Percentiles rank a stretch among this genome's conserved stretches.
These are phyloP conservation scores for Anoplius nigerrimus DNA, from an alignment of 2,888 invertebrate species.

Conservation along the genomic window DNA sequence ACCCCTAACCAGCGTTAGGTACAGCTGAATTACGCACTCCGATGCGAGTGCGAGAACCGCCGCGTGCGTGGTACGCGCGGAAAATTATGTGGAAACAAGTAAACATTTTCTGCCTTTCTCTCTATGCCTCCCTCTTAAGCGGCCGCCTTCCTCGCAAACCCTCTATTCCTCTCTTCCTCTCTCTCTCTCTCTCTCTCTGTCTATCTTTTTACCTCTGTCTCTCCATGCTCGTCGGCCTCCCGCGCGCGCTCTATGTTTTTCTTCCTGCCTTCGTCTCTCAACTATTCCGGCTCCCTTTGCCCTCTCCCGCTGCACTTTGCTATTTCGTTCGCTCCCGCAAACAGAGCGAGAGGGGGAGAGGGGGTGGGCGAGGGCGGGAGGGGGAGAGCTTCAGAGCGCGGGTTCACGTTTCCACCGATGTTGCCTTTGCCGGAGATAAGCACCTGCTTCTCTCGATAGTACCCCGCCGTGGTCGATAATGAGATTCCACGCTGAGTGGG, in stretches of 20 bases:
- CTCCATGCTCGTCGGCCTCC: background rate
- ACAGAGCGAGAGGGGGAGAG: background rate
- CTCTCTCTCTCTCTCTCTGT: too few species aligned
- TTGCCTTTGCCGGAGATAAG: too few species aligned
- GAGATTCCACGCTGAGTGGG: too few species aligned
- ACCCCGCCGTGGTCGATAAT: too few species aligned
- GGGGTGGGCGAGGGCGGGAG: background rate
- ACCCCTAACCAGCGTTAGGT: conserved; percentile 61
- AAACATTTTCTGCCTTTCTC: conserved; percentile 29
- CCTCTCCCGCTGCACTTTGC: too few species aligned
- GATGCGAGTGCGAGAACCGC: conserved; percentile 44
- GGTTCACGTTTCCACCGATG: too few species aligned
- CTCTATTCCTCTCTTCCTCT: background rate
- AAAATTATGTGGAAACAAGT: conserved; percentile 51
- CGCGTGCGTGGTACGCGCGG: conserved; percentile 24
- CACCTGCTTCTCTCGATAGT: too few species aligned
- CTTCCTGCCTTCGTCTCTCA: conserved; percentile 1
- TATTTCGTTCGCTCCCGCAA: background rate
- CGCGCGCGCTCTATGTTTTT: too few species aligned
- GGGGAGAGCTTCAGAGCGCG: background rate
- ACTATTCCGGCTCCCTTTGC: conserved; percentile 11
- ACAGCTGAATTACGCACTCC: conserved; percentile 69
- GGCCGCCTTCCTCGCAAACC: background rate
- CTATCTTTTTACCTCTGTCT: too few species aligned
- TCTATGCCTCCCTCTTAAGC: background rate